phyloP scores from a whole-genome alignment of 2,888 invertebrate genomes.

The Eupithecia centaureata region DNA sequence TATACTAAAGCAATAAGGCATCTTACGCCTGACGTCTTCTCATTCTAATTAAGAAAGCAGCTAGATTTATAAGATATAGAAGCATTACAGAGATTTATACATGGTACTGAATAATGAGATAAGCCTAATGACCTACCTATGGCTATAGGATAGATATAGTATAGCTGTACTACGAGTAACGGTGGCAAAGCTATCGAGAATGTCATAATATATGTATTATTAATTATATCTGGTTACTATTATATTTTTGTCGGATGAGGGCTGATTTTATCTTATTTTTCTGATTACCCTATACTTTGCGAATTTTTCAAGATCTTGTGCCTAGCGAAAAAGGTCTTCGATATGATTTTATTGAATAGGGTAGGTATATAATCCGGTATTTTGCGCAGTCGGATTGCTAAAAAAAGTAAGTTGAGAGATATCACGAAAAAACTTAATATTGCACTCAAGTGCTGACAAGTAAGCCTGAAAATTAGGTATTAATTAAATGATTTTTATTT shows the following conservation, averaged over 20 bases:
- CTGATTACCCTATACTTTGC: no score
- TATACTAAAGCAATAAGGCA: constrained; percentile 33
- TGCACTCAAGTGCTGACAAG: neutral
- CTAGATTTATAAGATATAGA: constrained; percentile 80
- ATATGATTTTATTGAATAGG: neutral
- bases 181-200: neutral
- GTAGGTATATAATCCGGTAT: neutral
- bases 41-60: constrained; percentile 79
- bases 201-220: constrained; percentile 1
- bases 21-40: constrained; percentile 45
- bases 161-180: constrained; percentile 1
- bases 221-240: neutral
- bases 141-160: neutral
- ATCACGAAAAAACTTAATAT: neutral
- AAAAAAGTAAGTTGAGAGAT: neutral
- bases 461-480: neutral
- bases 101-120: constrained; percentile 77
- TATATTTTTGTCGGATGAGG: neutral
- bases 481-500: no score
- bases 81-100: constrained; percentile 81
- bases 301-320: no score
- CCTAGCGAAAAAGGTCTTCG: no score
- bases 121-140: constrained; percentile 63
- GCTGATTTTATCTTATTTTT: neutral
- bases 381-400: no score